These are phyloP conservation scores for Phrynosoma platyrhinos DNA, from an alignment of 2,113 vertebrate species.

Conservation along the genomic window DNA sequence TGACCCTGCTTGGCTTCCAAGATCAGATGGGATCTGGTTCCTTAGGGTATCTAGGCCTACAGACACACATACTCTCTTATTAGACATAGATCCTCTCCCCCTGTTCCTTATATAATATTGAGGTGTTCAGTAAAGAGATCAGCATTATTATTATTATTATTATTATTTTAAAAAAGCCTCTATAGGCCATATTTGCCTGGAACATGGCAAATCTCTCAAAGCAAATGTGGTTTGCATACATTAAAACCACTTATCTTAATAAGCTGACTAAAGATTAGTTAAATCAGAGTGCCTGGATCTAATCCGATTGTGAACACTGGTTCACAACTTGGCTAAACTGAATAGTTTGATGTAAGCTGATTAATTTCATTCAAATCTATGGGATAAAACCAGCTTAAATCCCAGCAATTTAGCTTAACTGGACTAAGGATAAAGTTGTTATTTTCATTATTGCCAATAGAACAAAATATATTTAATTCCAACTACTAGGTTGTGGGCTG, in stretches of 20 bases:
- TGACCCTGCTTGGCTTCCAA: too few relatives aligned
- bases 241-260: conserved; percentile 1
- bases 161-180: background rate
- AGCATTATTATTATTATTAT: too few relatives aligned
- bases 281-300: background rate
- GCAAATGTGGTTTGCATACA: background rate
- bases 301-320: conserved; percentile 6
- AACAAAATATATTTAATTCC: conserved; percentile 7
- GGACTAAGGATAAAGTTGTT: conserved; percentile 11
- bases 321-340: background rate
- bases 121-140: background rate
- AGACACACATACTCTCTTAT: too few relatives aligned
- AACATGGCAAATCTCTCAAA: background rate
- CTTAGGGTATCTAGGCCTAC: too few relatives aligned
- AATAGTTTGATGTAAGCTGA: conserved; percentile 15
- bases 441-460: conserved; percentile 7
- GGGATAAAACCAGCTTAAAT: conserved; percentile 22
- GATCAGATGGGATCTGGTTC: too few relatives aligned
- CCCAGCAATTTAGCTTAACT: conserved; percentile 16
- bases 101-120: background rate
- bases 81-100: background rate
- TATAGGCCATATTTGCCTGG: background rate
- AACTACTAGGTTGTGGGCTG: conserved; percentile 1
- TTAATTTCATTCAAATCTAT: background rate
- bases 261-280: conserved; percentile 19